Evolutionary conservation across 2,797 vertebrate genomes (phyloP).

Genomic region (Microctenopoma steveboyesi): DNA sequence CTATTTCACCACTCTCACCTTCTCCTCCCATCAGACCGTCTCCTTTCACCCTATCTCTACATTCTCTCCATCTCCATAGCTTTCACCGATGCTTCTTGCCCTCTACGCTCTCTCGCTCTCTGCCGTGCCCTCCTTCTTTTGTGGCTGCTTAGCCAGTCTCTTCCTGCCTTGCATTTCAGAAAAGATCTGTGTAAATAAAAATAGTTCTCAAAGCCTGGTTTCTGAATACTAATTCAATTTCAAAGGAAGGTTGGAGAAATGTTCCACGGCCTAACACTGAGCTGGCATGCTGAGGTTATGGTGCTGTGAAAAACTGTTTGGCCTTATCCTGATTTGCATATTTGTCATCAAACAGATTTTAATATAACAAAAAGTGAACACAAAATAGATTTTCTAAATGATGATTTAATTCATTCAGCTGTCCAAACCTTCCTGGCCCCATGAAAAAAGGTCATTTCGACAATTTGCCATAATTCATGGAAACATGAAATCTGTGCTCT

Average conservation of each 20-base stretch:
- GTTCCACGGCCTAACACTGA: conserved; percentile 6
- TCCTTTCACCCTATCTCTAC: conserved; percentile 57
- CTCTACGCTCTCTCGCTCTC: conserved; percentile 39
- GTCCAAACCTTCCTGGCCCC: no score
- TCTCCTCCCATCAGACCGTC: conserved; percentile 58
- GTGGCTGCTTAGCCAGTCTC: conserved; percentile 37
- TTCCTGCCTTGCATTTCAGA: conserved; percentile 33
- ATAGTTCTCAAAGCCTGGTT: conserved; percentile 2
- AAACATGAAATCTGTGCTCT: no score
- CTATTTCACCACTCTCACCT: conserved; percentile 64
- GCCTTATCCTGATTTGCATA: no score
- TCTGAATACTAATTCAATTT: conserved; percentile 40
- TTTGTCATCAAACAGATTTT: no score
- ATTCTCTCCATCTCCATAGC: conserved; percentile 63
- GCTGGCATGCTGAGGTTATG: conserved; percentile 22
- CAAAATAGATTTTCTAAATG: no score
- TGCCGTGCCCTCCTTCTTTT: conserved; percentile 43
- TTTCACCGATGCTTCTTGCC: conserved; percentile 66
- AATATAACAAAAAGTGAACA: no score
- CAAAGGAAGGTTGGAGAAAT: conserved; percentile 14
- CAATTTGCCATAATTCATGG: no score
- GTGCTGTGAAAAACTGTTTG: no score
- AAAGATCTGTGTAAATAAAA: conserved; percentile 39
- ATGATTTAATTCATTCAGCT: no score
- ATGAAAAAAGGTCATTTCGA: no score